These are phyloP conservation scores for Cephus pulcher DNA, from an alignment of 2,888 invertebrate genomes.

Conservation along the genomic window DNA sequence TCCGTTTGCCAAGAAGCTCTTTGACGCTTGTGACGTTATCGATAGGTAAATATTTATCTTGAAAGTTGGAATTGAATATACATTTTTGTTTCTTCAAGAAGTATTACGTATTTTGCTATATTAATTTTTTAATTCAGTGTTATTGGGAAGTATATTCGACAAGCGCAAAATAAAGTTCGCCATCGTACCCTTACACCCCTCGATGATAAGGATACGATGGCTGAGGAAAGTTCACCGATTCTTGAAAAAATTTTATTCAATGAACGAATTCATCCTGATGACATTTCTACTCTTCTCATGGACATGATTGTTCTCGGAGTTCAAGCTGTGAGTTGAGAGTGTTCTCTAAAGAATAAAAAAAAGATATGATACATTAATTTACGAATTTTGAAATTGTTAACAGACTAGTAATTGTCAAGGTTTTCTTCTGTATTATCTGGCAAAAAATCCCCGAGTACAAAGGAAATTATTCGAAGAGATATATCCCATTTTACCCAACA, in stretches of 20 bases:
- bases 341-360: not conserved
- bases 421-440: conserved; percentile 76
- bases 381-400: conserved; percentile 29
- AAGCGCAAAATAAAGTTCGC: conserved; percentile 59
- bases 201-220: conserved; percentile 19
- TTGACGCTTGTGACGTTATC: conserved; percentile 72
- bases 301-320: conserved; percentile 77
- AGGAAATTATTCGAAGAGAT: conserved; percentile 74
- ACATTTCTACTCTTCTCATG: conserved; percentile 73
- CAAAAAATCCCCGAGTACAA: conserved; percentile 75
- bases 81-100: not conserved
- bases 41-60: conserved; percentile 67
- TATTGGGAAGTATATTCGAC: conserved; percentile 72
- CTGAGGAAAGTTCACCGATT: conserved; percentile 59
- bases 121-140: conserved; percentile 64
- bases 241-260: conserved; percentile 71
- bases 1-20: conserved; percentile 71
- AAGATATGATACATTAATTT: conserved; percentile 1
- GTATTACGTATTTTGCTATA: not conserved
- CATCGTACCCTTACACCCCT: conserved; percentile 42
- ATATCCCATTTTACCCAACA: conserved; percentile 53
- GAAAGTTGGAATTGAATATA: not conserved
- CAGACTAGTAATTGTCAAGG: conserved; percentile 73
- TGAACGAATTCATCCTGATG: conserved; percentile 71
- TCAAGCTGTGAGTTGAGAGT: conserved; percentile 68